phyloP scores from a whole-genome alignment of 2,888 invertebrate species.

The Oscheius onirici region DNA sequence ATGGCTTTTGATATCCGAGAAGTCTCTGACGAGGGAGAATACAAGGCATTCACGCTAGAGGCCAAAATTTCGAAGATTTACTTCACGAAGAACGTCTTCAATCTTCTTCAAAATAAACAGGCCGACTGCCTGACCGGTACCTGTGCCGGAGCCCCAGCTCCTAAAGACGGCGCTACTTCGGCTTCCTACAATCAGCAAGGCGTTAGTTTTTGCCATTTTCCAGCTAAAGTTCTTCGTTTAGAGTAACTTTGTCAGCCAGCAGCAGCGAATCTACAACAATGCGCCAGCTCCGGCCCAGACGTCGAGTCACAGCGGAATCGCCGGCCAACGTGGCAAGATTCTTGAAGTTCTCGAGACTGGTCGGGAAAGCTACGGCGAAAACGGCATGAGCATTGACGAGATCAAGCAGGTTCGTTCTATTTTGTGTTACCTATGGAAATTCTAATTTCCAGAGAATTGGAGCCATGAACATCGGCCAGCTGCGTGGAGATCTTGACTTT shows the following conservation, averaged over 20 bases:
- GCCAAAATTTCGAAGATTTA: constrained; percentile 29
- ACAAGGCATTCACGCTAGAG: constrained; percentile 22
- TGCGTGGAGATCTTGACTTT: constrained; percentile 22
- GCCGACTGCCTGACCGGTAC: background rate
- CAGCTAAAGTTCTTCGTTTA: background rate
- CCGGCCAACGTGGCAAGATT: constrained; percentile 18
- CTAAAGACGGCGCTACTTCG: background rate
- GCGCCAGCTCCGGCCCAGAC: background rate
- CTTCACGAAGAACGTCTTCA: constrained; percentile 25
- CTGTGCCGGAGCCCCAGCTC: constrained; percentile 12
- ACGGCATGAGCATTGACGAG: constrained; percentile 28
- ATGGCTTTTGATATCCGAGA: constrained; percentile 27
- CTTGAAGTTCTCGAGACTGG: constrained; percentile 19
- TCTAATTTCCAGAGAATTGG: constrained; percentile 26
- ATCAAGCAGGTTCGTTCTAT: constrained; percentile 26
- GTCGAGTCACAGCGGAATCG: background rate
- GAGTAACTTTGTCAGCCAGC: constrained; percentile 3
- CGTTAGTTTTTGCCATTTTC: background rate
- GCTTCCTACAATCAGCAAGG: background rate
- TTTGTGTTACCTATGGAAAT: background rate
- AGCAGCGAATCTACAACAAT: background rate
- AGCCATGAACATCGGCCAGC: background rate
- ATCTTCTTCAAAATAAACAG: background rate
- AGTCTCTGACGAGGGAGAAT: constrained; percentile 20
- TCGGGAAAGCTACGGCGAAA: background rate